Base-by-base conservation (phyloP, 2,888 invertebrate species). In the Cynaeus angustus region DNA sequence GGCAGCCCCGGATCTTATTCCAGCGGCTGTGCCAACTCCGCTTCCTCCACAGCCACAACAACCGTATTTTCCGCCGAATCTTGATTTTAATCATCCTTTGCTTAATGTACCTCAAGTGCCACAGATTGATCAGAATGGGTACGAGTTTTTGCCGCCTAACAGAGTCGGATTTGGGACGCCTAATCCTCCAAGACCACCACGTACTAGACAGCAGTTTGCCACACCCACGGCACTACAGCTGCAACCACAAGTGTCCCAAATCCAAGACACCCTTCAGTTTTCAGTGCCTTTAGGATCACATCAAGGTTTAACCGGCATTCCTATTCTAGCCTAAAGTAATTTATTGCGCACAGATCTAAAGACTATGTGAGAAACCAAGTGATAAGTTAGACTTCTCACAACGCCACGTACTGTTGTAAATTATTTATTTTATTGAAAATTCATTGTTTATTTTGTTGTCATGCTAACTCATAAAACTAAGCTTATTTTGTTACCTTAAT, bases 1-100 rank as follows among this genome's bases (percentile, higher is more conserved):
- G 26, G 81, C 82, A 1, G 68, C 73, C 30, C 80, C 82, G 5
- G 76, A 79, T 73, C 70, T 81, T 37, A 72, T 82, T n/a, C 82
- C 81, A 21, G 82, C 82, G 13, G 82, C 82, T 8, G 77, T 79
- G 5, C 78, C 73, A 3, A 77, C 76, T 43, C 73, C 72, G 1
- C 61, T 59, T 41, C 66, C 74, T 13, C 58, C 65, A 41, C 72
- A 43, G 6, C 50, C 46, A 9, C 8, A 16, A 6, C 6, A 4
- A 0, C 6, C 10, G n/a, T 21, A 6, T 26, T 4, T 28, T 50
- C 48, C 48, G 4, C 5, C 8, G 5, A 21, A n/a, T 5, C 37
- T 72, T 13, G 68, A 72, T 41, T 77, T 72, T 33, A 71, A 72
- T 28, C 66, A 73, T 66, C 74, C 75, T 1, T 56, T 70, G 16